These are phyloP conservation scores for Anser cygnoides DNA, from an alignment of 2,113 vertebrate species.

Conservation along the genomic window DNA sequence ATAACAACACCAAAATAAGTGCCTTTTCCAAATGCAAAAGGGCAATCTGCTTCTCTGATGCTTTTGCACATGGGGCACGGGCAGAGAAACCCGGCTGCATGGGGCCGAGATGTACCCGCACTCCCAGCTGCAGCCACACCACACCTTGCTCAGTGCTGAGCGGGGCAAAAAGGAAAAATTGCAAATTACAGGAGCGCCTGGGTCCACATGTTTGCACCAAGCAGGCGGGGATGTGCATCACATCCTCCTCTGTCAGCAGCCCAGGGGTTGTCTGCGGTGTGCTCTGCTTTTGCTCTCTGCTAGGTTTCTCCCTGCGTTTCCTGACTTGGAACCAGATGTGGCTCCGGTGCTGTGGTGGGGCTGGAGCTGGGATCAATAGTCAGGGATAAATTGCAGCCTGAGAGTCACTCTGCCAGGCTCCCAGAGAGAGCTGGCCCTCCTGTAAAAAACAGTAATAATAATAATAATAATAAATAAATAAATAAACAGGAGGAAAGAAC, in stretches of 20 bases:
- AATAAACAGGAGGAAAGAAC: neutral
- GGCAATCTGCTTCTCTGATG: neutral
- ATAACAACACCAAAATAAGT: rapidly evolving
- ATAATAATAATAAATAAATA: neutral
- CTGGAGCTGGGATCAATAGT: rapidly evolving
- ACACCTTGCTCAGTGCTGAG: neutral
- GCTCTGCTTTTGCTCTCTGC: neutral
- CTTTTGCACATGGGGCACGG: neutral
- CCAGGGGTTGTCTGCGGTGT: rapidly evolving
- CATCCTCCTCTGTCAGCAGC: neutral
- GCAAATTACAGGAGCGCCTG: neutral
- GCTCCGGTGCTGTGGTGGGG: neutral
- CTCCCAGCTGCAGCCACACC: neutral
- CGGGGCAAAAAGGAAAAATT: neutral
- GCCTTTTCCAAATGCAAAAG: neutral
- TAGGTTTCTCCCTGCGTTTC: neutral
- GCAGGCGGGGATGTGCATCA: neutral
- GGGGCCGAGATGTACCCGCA: neutral
- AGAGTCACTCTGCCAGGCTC: neutral
- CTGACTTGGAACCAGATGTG: neutral
- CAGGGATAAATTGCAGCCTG: neutral
- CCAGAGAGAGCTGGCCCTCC: neutral
- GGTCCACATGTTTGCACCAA: rapidly evolving
- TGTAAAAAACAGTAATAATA: neutral
- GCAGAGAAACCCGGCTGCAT: neutral